Evolutionary conservation across 2,888 invertebrate species (phyloP).

Genomic region (Eledone cirrhosa): DNA sequence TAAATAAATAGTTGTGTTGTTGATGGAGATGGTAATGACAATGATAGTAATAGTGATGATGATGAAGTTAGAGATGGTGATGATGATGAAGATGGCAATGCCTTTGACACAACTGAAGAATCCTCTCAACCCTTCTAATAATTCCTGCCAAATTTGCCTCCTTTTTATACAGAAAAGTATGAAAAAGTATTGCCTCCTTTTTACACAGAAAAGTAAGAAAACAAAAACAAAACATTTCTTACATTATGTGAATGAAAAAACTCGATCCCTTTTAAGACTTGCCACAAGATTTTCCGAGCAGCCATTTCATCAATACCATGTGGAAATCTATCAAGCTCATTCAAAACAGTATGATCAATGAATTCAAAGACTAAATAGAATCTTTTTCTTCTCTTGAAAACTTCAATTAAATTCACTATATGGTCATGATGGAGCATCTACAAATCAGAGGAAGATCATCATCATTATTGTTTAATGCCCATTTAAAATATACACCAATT

Average conservation of each 20-base stretch:
- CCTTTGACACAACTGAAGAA: too few species aligned
- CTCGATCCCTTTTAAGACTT: slow-evolving; percentile 74
- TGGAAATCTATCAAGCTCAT: slow-evolving; percentile 80
- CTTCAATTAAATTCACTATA: slow-evolving; percentile 87
- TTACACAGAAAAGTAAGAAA: neutral
- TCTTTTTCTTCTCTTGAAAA: slow-evolving; percentile 83
- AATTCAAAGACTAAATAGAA: slow-evolving; percentile 90
- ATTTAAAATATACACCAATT: too few species aligned
- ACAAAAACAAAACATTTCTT: slow-evolving; percentile 63
- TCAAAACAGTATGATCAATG: slow-evolving; percentile 84
- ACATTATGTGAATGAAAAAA: slow-evolving; percentile 87
- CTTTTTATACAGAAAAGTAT: too few species aligned
- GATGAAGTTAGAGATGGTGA: too few species aligned
- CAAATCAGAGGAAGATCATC: slow-evolving; percentile 35
- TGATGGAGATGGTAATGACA: too few species aligned
- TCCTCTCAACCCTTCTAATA: too few species aligned
- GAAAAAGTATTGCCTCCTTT: too few species aligned
- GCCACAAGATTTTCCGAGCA: slow-evolving; percentile 80
- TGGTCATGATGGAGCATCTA: slow-evolving; percentile 89
- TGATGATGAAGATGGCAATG: too few species aligned
- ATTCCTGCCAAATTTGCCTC: too few species aligned
- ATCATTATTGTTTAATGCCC: too few species aligned
- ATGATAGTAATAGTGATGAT: too few species aligned
- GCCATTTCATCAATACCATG: slow-evolving; percentile 79
- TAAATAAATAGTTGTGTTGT: too few species aligned